Base-by-base conservation (phyloP, 2,113 vertebrate species). In the Pteropus alecto region DNA sequence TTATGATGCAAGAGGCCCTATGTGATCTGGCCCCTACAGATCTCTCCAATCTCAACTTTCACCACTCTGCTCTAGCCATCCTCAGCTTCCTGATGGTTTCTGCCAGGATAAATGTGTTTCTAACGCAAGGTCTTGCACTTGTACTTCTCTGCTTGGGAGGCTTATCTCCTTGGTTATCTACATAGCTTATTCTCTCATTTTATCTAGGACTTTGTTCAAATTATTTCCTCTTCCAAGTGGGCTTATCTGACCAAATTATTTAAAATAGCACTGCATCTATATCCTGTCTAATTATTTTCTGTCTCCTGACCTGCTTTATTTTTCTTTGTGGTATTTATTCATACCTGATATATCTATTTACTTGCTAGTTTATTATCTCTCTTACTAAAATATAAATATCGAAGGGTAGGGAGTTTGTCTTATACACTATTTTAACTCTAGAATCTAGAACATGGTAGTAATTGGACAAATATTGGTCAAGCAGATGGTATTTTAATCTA, bases 321-420 rank as follows among this genome's bases (percentile, higher is more conserved):
- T 74, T 70, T 84, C 60, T 85, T 51, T 63, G 24, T 83, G 71
- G 46, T 3, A 61, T 70, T 87, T 73, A 67, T 85, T 85, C 63
- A 24, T 46, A 61, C 3, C 26, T 93, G 46, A 68, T 46, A 63
- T 83, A 24, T 79, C 58, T 93, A 58, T 68, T 85, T 78, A 51
- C 33, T 74, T 88, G 56, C 6, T 61, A 46, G 14, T 48, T 77
- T 82, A 35, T 83, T 93, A 60, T 35, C 54, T 76, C 68, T 94
- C 67, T 60, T 73, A 58, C 63, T 83, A 84, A 46, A 84, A 70
- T 54, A 91, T 82, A 97, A 95, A 89, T 78, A 86, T 76, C 51
- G 48, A 71, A 83, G 46, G 18, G 2, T 41, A 60, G 43, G 56
- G 6, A 84, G 58, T 91, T 67, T 93, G 12, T 67, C 41, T 79